Base-by-base conservation (phyloP, 2,113 vertebrate species). In the Nymphicus hollandicus region DNA sequence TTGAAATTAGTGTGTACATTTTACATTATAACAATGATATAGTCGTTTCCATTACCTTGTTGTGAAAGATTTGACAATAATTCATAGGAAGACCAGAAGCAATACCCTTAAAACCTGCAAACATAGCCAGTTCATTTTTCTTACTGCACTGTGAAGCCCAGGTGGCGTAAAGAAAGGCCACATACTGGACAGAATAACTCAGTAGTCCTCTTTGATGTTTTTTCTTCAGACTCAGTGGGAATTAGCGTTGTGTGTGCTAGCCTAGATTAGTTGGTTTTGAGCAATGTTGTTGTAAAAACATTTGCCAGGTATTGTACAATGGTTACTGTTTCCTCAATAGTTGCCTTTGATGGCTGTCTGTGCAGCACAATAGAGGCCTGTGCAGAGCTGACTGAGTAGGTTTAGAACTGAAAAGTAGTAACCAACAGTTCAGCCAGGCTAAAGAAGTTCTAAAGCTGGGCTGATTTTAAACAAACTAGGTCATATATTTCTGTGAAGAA, bases 391-490 rank as follows among this genome's bases (percentile, higher is more conserved):
- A 64, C 33, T 72, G 63, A 56, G 58, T 44, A 47, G 66, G 15
- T 90, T 89, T 82, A 82, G 71, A 85, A 82, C 66, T 56, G 56
- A 80, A 77, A 93, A 88, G 69, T 31, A 37, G 70, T 43, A 91
- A 81, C 81, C 49, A 87, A 50, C 71, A 73, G 81, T 65, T 93
- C 79, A 82, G 18, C 20, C 16, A 68, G 56, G 33, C 61, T 93
- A 80, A 80, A 84, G 77, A 87, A 86, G 29, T 72, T 49, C 81
- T 72, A 77, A 88, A 76, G 33, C 71, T 80, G 44, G 19, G 27
- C 52, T 93, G 66, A 33, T 89, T 94, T 95, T 72, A 68, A 60
- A 94, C 39, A 72, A 95, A 91, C 61, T 94, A 37, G 79, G 82
- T 93, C 85, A 86, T 37, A 41, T 88, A 56, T 53, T 58, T 86